These are phyloP conservation scores for Platysternon megacephalum DNA, from an alignment of 2,113 vertebrate genomes.

Conservation along the genomic window DNA sequence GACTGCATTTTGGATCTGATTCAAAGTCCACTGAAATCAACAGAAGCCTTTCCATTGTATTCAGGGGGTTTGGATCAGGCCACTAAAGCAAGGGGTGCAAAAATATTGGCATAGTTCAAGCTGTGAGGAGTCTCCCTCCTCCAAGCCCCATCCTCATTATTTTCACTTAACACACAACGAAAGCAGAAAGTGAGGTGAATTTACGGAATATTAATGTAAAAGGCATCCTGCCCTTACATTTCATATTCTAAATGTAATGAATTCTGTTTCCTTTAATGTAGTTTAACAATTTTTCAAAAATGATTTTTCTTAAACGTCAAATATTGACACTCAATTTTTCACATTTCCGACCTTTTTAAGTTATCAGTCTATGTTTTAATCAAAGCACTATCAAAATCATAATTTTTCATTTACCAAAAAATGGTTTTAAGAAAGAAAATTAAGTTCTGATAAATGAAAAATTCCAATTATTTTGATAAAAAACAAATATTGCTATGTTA, in stretches of 20 bases:
- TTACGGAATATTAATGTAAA: neutral
- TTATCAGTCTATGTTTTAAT: neutral
- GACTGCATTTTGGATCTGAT: neutral
- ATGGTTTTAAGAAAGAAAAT: neutral
- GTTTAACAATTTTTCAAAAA: neutral
- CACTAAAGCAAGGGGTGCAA: neutral
- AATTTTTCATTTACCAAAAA: neutral
- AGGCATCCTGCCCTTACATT: neutral
- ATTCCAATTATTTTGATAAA: neutral
- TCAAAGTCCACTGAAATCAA: neutral
- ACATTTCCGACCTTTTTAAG: no score
- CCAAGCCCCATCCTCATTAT: neutral
- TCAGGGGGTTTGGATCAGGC: neutral
- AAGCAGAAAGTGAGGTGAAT: neutral
- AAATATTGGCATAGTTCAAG: neutral
- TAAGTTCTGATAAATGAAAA: neutral
- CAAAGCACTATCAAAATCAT: neutral
- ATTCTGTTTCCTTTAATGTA: neutral
- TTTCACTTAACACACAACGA: neutral
- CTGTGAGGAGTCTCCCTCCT: neutral
- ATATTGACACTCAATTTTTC: no score
- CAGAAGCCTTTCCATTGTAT: fast-evolving
- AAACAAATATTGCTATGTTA: neutral
- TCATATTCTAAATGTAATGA: neutral
- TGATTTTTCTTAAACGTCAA: no score